Evolutionary conservation across 1,140 invertebrate genomes (phyloP).

Genomic region (Metaphire vulgaris): DNA sequence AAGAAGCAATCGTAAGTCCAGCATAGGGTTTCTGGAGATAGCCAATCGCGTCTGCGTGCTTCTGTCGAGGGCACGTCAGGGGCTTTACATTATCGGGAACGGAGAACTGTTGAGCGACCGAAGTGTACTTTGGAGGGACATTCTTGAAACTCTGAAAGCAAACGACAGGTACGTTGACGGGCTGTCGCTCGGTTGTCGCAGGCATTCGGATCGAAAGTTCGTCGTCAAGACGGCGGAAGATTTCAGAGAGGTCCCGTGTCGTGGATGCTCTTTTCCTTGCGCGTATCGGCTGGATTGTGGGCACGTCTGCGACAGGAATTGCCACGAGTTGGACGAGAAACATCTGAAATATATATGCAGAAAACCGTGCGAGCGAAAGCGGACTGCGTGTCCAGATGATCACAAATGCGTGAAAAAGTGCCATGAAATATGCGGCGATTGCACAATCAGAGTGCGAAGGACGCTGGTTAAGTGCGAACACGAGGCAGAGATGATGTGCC

Average conservation of each 20-base stretch:
- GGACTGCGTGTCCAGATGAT: constrained; percentile 32
- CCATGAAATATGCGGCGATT: constrained; percentile 36
- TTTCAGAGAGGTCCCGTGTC: constrained; percentile 49
- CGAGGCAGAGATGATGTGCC: constrained; percentile 31
- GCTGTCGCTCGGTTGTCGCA: constrained; percentile 51
- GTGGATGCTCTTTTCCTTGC: constrained; percentile 48
- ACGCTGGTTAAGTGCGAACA: constrained; percentile 34
- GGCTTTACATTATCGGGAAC: constrained; percentile 65
- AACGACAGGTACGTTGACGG: no score
- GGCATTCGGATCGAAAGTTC: constrained; percentile 45
- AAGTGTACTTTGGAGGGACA: no score
- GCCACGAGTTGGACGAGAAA: constrained; percentile 43
- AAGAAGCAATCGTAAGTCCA: constrained; percentile 61
- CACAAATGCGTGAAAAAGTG: constrained; percentile 41
- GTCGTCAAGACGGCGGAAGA: constrained; percentile 38
- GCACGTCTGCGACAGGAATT: constrained; percentile 42
- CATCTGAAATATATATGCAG: constrained; percentile 40
- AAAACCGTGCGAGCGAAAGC: constrained; percentile 38
- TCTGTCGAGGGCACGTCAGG: constrained; percentile 70
- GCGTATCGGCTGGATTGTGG: constrained; percentile 42
- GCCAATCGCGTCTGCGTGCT: constrained; percentile 76
- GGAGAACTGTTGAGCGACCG: constrained; percentile 56
- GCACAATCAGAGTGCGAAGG: constrained; percentile 26
- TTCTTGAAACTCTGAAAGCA: no score
- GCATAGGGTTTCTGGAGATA: constrained; percentile 68